Evolutionary conservation across 2,888 invertebrate species (phyloP).

Genomic region (Meiosimyza decipiens): DNA sequence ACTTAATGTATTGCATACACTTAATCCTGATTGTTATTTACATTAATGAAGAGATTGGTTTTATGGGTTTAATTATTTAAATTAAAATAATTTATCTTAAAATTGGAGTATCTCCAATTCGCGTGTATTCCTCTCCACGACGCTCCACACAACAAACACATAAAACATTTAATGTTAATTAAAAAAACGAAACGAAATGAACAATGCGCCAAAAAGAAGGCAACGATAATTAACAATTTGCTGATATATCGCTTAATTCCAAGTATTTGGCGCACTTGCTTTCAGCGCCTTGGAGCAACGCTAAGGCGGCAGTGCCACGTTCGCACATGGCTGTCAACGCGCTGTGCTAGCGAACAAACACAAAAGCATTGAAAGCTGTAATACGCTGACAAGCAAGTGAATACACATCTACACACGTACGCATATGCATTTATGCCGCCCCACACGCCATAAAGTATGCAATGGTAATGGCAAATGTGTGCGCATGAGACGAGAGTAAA

Average conservation of each 20-base stretch:
- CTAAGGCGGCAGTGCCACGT: not conserved
- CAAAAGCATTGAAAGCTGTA: constrained; percentile 21
- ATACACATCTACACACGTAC: constrained; percentile 16
- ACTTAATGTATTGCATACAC: constrained; percentile 6
- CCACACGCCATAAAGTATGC: constrained; percentile 14
- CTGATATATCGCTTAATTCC: constrained; percentile 25
- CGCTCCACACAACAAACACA: not conserved
- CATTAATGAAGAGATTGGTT: not conserved
- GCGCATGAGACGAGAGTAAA: constrained; percentile 4
- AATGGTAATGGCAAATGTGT: not conserved
- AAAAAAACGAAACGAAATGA: not conserved
- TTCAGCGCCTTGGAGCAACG: not conserved
- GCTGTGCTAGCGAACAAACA: not conserved
- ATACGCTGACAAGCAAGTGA: not conserved
- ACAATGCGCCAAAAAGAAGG: constrained; percentile 6
- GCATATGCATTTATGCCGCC: constrained; percentile 5
- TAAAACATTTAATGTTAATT: constrained; percentile 22
- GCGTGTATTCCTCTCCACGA: no score
- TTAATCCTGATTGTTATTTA: not conserved
- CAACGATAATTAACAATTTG: constrained; percentile 25
- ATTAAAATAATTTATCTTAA: no score
- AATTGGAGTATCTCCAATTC: no score
- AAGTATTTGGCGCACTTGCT: not conserved
- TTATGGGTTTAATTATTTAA: no score
- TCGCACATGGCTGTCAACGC: constrained; percentile 15